Conservation (phyloP, 2,888 invertebrate species). For the Apoderus coryli region DNA sequence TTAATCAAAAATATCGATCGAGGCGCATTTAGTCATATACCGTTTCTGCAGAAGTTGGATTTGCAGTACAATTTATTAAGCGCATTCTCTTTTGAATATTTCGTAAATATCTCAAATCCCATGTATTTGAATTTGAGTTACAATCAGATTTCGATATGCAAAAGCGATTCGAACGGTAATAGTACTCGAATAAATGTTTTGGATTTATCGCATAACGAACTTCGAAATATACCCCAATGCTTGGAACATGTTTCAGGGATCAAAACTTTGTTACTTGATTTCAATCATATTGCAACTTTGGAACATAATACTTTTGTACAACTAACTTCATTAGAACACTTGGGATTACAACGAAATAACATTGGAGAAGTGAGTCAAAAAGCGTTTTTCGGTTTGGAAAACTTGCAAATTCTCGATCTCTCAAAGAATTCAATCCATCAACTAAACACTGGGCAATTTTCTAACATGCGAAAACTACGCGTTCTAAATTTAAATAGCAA, state of each 20-base stretch:
- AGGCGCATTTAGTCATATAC: conserved; percentile 60
- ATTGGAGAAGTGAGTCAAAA: conserved; percentile 56
- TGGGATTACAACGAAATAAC: conserved; percentile 61
- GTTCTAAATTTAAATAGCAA: conserved; percentile 61
- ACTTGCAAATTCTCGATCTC: conserved; percentile 64
- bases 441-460: conserved; percentile 67
- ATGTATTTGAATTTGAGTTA: conserved; percentile 64
- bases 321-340: conserved; percentile 51
- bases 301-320: conserved; percentile 63
- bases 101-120: conserved; percentile 55
- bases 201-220: conserved; percentile 55
- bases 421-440: conserved; percentile 63
- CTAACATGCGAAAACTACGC: conserved; percentile 56
- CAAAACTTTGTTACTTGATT: conserved; percentile 53
- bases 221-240: conserved; percentile 51
- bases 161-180: conserved; percentile 35
- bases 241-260: conserved; percentile 50
- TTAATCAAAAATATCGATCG: conserved; percentile 56
- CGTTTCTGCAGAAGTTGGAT: conserved; percentile 62
- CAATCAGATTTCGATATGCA: conserved; percentile 42
- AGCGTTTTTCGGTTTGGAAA: conserved; percentile 60
- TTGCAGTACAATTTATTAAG: conserved; percentile 65
- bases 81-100: conserved; percentile 49
- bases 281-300: conserved; percentile 56
- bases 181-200: conserved; percentile 54